Conservation (phyloP, 2,113 vertebrate genomes). For the Charadrius vociferus region DNA sequence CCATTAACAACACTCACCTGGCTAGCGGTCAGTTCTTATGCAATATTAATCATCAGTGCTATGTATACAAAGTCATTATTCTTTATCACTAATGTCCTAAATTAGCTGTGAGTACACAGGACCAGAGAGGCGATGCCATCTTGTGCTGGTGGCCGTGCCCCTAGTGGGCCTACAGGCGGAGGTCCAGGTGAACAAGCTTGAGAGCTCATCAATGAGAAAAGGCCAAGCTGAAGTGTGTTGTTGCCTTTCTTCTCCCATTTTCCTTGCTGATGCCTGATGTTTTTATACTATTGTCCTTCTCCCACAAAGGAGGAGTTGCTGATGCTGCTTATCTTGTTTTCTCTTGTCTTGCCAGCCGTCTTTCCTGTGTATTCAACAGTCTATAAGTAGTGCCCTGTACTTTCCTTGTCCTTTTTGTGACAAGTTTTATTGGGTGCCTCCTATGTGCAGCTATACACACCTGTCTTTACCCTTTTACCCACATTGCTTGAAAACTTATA, state of each 20-base stretch:
- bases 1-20: neutral
- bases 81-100: neutral
- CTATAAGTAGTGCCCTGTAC: neutral
- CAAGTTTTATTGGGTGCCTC: neutral
- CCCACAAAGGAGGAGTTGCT: neutral
- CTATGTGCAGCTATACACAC: neutral
- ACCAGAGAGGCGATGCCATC: neutral
- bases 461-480: neutral
- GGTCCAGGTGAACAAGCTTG: neutral
- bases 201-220: neutral
- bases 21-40: neutral
- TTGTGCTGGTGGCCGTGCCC: fast-evolving
- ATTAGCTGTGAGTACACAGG: neutral
- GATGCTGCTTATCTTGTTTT: neutral
- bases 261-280: neutral
- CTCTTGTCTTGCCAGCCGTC: neutral
- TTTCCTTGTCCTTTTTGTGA: neutral
- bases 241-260: neutral
- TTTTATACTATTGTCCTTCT: neutral
- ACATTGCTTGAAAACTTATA: neutral
- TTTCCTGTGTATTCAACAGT: neutral
- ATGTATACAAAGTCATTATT: neutral
- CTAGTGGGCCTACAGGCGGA: neutral
- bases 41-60: no score
- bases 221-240: neutral